Conservation (phyloP, 2,113 vertebrate genomes). For the Melospiza georgiana region DNA sequence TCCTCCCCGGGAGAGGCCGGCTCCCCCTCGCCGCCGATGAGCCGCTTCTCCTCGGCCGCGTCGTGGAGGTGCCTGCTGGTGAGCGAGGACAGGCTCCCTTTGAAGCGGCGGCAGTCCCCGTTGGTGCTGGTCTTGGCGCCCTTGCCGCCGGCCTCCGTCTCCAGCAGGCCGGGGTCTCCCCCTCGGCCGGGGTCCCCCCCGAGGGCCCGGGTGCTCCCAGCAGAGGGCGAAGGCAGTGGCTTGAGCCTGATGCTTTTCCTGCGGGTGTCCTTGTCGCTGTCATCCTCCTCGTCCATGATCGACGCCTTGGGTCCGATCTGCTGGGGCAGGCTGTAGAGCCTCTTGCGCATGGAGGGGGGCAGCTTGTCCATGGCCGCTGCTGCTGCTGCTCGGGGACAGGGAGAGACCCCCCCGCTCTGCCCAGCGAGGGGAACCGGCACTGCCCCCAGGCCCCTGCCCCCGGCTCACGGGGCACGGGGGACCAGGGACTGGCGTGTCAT, state of each 20-base stretch:
- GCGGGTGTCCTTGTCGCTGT: slow-evolving; percentile 87
- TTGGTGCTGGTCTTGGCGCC: slow-evolving; percentile 91
- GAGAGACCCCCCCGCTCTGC: background rate
- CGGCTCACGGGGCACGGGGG: slow-evolving; percentile 8
- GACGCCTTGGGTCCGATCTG: slow-evolving; percentile 91
- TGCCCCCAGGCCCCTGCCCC: background rate
- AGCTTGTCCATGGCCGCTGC: slow-evolving; percentile 89
- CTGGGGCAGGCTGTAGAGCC: slow-evolving; percentile 98
- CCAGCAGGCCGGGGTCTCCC: slow-evolving; percentile 16
- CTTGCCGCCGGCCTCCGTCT: slow-evolving; percentile 79
- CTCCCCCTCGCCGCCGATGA: slow-evolving; percentile 91
- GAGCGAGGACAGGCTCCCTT: slow-evolving; percentile 94
- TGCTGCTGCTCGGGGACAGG: background rate
- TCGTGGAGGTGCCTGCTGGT: slow-evolving; percentile 90
- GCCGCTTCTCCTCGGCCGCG: slow-evolving; percentile 88
- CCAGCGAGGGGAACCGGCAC: background rate
- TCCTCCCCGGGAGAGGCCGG: slow-evolving; percentile 83
- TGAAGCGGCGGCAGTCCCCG: slow-evolving; percentile 94
- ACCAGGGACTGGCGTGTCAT: slow-evolving; percentile 34
- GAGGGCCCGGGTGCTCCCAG: slow-evolving; percentile 76
- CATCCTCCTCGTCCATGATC: slow-evolving; percentile 90
- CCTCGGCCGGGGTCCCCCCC: slow-evolving; percentile 37
- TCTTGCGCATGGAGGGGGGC: slow-evolving; percentile 97
- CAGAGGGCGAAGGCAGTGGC: slow-evolving; percentile 84
- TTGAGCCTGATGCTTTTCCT: slow-evolving; percentile 94